phyloP scores from a whole-genome alignment of 2,888 invertebrate species.

The Noctuana brunneofusca region DNA sequence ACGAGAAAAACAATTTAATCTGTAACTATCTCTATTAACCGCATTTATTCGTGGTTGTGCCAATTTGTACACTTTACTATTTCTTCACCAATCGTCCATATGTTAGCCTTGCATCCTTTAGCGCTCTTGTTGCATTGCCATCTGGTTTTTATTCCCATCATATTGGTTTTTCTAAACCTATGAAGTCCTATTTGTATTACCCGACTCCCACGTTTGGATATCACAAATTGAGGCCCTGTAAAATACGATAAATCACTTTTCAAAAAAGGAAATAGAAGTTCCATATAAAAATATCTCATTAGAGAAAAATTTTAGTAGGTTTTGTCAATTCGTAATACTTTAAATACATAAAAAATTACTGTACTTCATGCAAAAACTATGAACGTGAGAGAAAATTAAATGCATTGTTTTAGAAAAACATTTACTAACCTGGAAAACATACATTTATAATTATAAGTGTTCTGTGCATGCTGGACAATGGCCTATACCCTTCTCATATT shows the following conservation, averaged over 20 bases:
- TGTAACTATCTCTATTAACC: no score
- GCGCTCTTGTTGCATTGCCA: slow-evolving; percentile 43
- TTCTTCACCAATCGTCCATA: slow-evolving; percentile 46
- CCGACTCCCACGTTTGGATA: slow-evolving; percentile 44
- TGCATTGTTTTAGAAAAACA: neutral
- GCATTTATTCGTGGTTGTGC: slow-evolving; percentile 42
- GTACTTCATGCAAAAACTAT: no score
- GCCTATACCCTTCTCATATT: no score
- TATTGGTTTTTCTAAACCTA: slow-evolving; percentile 47
- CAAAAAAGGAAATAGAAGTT: neutral
- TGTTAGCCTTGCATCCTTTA: slow-evolving; percentile 46
- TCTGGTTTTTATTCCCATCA: neutral
- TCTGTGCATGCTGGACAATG: no score
- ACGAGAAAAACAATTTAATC: no score
- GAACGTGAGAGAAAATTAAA: no score
- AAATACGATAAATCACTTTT: slow-evolving; percentile 4
- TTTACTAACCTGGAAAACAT: no score
- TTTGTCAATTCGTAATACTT: no score
- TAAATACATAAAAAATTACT: no score
- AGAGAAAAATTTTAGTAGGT: no score
- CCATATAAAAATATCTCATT: no score
- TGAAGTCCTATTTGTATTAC: slow-evolving; percentile 49
- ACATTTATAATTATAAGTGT: no score
- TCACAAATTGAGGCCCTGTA: slow-evolving; percentile 10
- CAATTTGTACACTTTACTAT: slow-evolving; percentile 43